Evolutionary conservation across 92 coral and sea anemone genomes (phyloP).

Genomic region (Epizoanthus ramosus): DNA sequence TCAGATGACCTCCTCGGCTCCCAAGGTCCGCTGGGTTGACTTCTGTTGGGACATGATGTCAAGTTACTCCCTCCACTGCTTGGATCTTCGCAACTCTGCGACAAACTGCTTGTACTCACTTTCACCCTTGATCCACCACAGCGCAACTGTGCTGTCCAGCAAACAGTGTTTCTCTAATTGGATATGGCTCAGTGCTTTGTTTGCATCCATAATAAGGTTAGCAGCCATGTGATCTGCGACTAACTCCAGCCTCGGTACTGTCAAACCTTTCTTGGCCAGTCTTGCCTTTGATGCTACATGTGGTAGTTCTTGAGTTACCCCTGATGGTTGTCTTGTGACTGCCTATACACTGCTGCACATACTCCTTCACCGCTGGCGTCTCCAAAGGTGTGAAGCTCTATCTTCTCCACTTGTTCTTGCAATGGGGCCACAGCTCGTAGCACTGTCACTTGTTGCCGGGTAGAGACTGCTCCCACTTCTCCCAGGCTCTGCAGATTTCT

Average conservation of each 20-base stretch:
- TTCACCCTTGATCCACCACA: no score
- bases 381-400: conserved; percentile 11
- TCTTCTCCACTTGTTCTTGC: not conserved
- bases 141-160: no score
- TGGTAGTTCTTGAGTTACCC: conserved; percentile 17
- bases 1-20: conserved; percentile 47
- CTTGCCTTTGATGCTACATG: conserved; percentile 27
- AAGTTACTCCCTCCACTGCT: conserved; percentile 8
- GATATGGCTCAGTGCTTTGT: not conserved
- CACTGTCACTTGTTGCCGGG: conserved; percentile 14
- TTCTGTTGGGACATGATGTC: conserved; percentile 44
- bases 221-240: conserved; percentile 42
- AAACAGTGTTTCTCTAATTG: conserved; percentile 11
- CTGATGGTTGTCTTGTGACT: conserved; percentile 28
- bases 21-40: conserved; percentile 58
- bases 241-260: conserved; percentile 40
- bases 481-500: conserved; percentile 3
- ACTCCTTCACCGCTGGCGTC: conserved; percentile 26
- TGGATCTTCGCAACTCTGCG: conserved; percentile 42
- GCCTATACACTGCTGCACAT: conserved; percentile 43
- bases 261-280: conserved; percentile 45
- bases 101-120: no score
- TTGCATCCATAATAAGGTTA: conserved; percentile 19
- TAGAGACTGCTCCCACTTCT: conserved; percentile 41
- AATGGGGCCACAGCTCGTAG: conserved; percentile 18